Base-by-base conservation (phyloP, 1,140 invertebrate genomes). In the Pollicipes pollicipes region DNA sequence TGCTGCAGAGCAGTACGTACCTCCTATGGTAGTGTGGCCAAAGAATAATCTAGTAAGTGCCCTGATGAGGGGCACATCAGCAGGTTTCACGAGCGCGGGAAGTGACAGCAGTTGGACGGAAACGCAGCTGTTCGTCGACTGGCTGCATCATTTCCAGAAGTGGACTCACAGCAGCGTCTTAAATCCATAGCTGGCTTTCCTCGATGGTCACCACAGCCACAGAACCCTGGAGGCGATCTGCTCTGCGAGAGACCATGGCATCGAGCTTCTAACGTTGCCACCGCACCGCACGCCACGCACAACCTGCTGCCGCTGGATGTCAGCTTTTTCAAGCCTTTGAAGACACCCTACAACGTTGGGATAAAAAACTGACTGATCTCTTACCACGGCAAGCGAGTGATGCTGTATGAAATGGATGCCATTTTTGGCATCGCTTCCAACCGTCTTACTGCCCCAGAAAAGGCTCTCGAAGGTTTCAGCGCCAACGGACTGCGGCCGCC, bases 271-370 rank as follows among this genome's bases (percentile, higher is more conserved):
- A 13, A 77, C 79, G 27, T 74, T 82, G 27, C 77, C 77, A 17
- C 78, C 79, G 13, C 78, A 81, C 69, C 76, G 75, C 37, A 77
- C 77, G 30, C 79, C 37, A 77, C 77, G 30, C 79, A 81, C 70
- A 79, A 80, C 72, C 66, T 82, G 30, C 82, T 83, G 72, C 82
- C 81, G 0, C 72, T 84, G 0, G 82, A 84, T 72, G 75, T 79
- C 0, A 75, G 76, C 13, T 75, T 83, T 13, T 80, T 74, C 75
- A 76, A 75, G 0, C 77, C 79, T 13, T 79, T 81, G 24, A 81
- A 82, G 72, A 26, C 27, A 45, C 32, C 70, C 6, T 74, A 74
- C 68, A 75, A 75, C 70, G 35, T 69, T 24, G 72, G 72, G 45
- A 73, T 72, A 66, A 75, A 80, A 69, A 72, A 68, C 58, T 80